Percentiles rank a stretch among this genome's conserved stretches.
These are phyloP conservation scores for Cyphomyrus plagiostoma DNA, from an alignment of 2,113 vertebrate species.

Conservation along the genomic window DNA sequence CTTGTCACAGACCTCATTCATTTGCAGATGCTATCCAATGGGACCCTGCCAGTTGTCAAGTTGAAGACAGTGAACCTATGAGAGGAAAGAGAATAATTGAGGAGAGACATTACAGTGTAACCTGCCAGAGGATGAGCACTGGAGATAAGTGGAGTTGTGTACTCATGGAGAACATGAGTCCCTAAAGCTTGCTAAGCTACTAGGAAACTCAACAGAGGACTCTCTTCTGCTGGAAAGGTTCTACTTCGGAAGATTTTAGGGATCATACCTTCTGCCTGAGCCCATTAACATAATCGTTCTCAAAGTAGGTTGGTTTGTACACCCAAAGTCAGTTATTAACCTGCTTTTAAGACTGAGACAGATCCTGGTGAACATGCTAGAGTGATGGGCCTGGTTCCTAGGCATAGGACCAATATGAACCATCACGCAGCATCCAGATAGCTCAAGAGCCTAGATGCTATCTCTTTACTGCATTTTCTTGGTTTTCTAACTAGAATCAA, in stretches of 20 bases:
- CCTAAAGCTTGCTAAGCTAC: not conserved
- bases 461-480: not conserved
- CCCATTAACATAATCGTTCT: not conserved
- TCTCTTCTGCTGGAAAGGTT: not conserved
- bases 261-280: not conserved
- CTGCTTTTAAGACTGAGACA: slow-evolving; percentile 7
- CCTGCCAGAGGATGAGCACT: not conserved
- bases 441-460: not conserved
- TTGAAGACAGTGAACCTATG: not conserved
- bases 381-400: not conserved
- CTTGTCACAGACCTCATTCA: not conserved
- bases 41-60: not conserved
- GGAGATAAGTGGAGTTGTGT: not conserved
- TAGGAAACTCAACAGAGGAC: not conserved
- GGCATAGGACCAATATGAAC: not conserved
- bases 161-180: not conserved
- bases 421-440: not conserved
- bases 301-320: not conserved
- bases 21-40: not conserved
- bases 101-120: not conserved
- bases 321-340: slow-evolving; percentile 2
- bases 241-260: not conserved
- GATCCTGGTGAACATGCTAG: not conserved
- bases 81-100: not conserved
- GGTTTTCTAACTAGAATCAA: not conserved